These are phyloP conservation scores for Thaumatotibia leucotreta DNA, from an alignment of 1,140 invertebrate genomes.

Conservation along the genomic window DNA sequence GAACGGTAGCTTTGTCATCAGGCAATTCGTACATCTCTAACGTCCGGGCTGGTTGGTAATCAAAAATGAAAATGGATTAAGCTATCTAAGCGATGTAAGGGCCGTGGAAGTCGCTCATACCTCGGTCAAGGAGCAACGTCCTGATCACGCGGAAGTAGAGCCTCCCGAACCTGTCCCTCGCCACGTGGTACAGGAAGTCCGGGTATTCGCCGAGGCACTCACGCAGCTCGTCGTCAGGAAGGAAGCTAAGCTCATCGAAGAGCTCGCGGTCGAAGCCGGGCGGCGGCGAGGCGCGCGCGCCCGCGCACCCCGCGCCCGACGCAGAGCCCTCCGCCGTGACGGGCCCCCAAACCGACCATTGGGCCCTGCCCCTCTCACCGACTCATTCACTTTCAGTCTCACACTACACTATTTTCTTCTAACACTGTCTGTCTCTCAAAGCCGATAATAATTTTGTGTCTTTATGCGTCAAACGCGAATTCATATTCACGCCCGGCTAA, in stretches of 20 bases:
- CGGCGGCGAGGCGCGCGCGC: conserved; percentile 68
- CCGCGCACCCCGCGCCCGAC: conserved; percentile 67
- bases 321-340: conserved; percentile 68
- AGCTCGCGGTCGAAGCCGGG: conserved; percentile 71
- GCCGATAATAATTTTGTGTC: background rate
- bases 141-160: conserved; percentile 83
- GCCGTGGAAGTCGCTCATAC: conserved; percentile 64
- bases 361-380: conserved; percentile 44
- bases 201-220: conserved; percentile 77
- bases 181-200: conserved; percentile 83
- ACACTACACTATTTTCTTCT: conserved; percentile 12
- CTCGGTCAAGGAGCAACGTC: conserved; percentile 82
- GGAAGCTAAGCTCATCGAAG: conserved; percentile 76
- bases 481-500: background rate
- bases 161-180: conserved; percentile 80
- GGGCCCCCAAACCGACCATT: conserved; percentile 57
- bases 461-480: background rate
- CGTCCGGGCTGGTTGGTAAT: too few relatives aligned
- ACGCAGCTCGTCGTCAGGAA: conserved; percentile 70
- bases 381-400: conserved; percentile 21
- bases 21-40: too few relatives aligned
- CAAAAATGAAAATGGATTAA: too few relatives aligned
- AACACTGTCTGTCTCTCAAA: conserved; percentile 24
- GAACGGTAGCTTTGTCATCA: too few relatives aligned
- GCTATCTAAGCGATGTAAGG: conserved; percentile 33